phyloP scores from a whole-genome alignment of 1,140 invertebrate species.

The Tetragnatha versicolor region DNA sequence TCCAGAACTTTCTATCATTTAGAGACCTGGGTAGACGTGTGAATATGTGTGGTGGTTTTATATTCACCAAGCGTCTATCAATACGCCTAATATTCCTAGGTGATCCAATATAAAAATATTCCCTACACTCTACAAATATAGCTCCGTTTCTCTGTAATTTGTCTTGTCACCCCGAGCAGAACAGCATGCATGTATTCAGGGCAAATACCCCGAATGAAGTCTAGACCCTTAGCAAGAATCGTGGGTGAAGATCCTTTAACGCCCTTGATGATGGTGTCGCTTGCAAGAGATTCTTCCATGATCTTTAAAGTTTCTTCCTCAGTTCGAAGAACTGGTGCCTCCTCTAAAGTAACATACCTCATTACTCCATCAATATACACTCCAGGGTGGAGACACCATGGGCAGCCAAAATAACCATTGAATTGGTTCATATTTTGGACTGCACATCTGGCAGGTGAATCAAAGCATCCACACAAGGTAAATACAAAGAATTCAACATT shows the following conservation, averaged over 20 bases:
- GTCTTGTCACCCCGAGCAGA: slow-evolving; percentile 57
- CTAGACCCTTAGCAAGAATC: slow-evolving; percentile 57
- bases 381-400: slow-evolving; percentile 59
- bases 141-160: slow-evolving; percentile 56
- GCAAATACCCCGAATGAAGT: slow-evolving; percentile 57
- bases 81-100: slow-evolving; percentile 35
- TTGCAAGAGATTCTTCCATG: slow-evolving; percentile 30
- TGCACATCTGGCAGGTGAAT: slow-evolving; percentile 57
- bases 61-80: slow-evolving; percentile 55
- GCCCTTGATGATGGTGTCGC: slow-evolving; percentile 42
- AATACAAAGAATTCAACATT: neutral
- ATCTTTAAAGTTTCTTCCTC: slow-evolving; percentile 51
- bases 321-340: slow-evolving; percentile 54
- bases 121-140: slow-evolving; percentile 55
- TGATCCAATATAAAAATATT: slow-evolving; percentile 58
- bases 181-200: slow-evolving; percentile 61
- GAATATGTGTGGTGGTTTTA: slow-evolving; percentile 57
- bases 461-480: slow-evolving; percentile 31
- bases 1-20: slow-evolving; percentile 58
- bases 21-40: slow-evolving; percentile 58
- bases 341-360: slow-evolving; percentile 4
- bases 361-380: slow-evolving; percentile 54
- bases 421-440: slow-evolving; percentile 57
- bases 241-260: slow-evolving; percentile 54
- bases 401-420: slow-evolving; percentile 59